phyloP scores from a whole-genome alignment of 2,113 vertebrate genomes.

The Chlorocebus sabaeus region DNA sequence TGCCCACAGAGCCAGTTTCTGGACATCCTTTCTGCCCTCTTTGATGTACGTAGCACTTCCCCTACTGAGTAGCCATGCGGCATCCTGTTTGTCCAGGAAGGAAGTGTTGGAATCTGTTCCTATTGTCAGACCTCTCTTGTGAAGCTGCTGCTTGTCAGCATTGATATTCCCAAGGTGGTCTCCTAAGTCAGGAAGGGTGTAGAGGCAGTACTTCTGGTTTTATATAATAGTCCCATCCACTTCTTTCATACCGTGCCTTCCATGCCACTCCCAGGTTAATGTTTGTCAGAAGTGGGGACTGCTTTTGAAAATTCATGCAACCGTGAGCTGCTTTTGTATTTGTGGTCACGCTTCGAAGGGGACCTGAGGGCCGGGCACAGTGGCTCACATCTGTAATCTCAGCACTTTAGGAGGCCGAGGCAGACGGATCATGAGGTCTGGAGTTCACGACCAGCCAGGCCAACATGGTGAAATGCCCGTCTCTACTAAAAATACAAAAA shows the following conservation, averaged over 20 bases:
- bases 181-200: neutral
- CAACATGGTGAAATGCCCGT: too few relatives aligned
- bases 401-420: too few relatives aligned
- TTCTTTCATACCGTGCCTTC: neutral
- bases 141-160: neutral
- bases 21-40: neutral
- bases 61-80: neutral
- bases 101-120: neutral
- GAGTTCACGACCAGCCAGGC: too few relatives aligned
- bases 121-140: neutral
- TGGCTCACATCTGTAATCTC: too few relatives aligned
- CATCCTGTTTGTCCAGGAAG: constrained; percentile 64
- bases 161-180: neutral
- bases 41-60: neutral
- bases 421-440: too few relatives aligned
- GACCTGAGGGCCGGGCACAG: neutral
- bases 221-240: neutral
- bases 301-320: neutral
- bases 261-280: neutral
- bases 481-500: too few relatives aligned
- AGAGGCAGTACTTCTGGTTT: neutral
- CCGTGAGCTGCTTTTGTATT: neutral
- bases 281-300: neutral
- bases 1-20: neutral
- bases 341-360: neutral